Percentiles rank a stretch among this genome's conserved stretches.
Conservation (phyloP, 2,113 vertebrate genomes). For the Cranoglanis bouderius region DNA sequence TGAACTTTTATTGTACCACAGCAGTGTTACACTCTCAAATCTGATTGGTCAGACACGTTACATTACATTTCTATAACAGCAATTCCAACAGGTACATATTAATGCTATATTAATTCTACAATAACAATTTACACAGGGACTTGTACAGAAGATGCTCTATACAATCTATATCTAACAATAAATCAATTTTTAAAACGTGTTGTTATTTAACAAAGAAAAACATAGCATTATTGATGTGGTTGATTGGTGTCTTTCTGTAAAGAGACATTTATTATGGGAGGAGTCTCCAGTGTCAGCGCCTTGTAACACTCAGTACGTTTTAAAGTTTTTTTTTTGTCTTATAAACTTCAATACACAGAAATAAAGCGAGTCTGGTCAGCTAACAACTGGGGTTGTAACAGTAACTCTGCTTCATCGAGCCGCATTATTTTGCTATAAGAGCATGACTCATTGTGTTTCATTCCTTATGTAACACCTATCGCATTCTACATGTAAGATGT, state of each 20-base stretch:
- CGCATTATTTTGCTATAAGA: background rate
- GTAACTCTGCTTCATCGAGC: background rate
- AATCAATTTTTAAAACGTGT: background rate
- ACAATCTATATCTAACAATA: background rate
- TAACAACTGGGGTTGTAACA: background rate
- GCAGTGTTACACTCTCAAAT: background rate
- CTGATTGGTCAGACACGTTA: background rate
- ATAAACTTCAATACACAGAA: background rate
- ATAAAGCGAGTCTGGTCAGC: background rate
- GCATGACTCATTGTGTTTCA: background rate
- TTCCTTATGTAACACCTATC: background rate
- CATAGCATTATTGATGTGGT: background rate
- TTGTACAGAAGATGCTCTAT: background rate
- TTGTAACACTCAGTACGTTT: background rate
- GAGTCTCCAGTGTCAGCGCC: background rate
- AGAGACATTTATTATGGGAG: background rate
- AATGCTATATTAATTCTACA: background rate
- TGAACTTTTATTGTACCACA: background rate
- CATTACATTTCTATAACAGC: background rate
- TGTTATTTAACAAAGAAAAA: background rate
- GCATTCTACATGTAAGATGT: background rate
- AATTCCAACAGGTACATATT: background rate
- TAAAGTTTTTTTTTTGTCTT: background rate
- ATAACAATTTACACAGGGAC: background rate
- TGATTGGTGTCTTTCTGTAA: background rate